Conservation (phyloP, 2,113 vertebrate genomes). For the Forbesichthys papilliferus region DNA sequence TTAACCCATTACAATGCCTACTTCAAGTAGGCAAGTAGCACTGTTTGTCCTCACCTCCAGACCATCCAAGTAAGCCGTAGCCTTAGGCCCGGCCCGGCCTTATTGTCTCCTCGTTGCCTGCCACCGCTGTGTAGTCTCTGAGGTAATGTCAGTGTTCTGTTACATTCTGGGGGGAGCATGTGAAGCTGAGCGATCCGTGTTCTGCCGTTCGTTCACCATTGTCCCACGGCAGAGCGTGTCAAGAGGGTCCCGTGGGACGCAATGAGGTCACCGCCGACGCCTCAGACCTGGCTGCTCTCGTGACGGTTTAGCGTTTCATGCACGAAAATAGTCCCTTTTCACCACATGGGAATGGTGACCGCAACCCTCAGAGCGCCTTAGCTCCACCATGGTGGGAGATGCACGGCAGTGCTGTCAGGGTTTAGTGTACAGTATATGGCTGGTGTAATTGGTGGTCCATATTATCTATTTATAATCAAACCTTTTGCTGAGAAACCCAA, state of each 20-base stretch:
- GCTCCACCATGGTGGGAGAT: constrained; percentile 28
- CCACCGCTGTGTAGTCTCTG: constrained; percentile 52
- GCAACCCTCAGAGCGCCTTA: constrained; percentile 12
- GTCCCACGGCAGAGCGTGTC: constrained; percentile 63
- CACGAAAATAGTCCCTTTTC: constrained; percentile 61
- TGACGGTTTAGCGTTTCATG: constrained; percentile 68
- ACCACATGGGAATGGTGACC: constrained; percentile 52
- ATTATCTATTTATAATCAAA: not conserved
- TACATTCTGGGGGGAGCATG: constrained; percentile 56
- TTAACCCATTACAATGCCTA: too few species aligned
- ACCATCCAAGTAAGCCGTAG: constrained; percentile 31
- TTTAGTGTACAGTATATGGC: not conserved
- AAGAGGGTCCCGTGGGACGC: constrained; percentile 57
- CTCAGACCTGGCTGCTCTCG: constrained; percentile 50
- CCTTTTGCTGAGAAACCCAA: not conserved
- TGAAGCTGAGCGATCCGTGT: constrained; percentile 50
- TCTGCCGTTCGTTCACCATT: constrained; percentile 62
- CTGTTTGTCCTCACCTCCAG: constrained; percentile 41
- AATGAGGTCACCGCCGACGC: constrained; percentile 66
- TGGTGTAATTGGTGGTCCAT: not conserved
- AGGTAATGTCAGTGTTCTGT: constrained; percentile 67
- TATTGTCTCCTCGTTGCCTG: constrained; percentile 55
- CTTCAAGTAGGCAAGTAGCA: too few species aligned
- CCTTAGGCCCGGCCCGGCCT: constrained; percentile 39
- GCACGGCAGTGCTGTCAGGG: not conserved